phyloP scores from a whole-genome alignment of 1,140 invertebrate species.

The Procambarus virginalis region DNA sequence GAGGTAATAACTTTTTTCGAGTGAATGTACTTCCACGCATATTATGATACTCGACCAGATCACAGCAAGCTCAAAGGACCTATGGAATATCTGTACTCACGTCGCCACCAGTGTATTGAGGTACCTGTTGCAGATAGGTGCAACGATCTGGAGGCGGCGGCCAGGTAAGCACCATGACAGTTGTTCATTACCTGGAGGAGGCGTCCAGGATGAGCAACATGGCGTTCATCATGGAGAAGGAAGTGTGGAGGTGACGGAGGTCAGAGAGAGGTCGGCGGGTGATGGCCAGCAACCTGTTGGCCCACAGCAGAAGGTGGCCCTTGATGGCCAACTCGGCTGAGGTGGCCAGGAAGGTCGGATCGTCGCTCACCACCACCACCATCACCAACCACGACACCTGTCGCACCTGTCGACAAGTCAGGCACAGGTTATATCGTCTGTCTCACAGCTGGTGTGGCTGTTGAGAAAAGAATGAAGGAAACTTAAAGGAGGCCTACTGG shows the following conservation, averaged over 20 bases:
- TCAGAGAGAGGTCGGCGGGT: background rate
- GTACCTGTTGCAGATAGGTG: no score
- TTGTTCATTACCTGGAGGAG: background rate
- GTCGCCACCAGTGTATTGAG: no score
- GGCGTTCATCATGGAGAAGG: constrained; percentile 38
- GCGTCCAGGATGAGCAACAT: constrained; percentile 11
- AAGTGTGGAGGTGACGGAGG: background rate
- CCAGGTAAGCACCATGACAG: no score
- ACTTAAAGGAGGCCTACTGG: no score
- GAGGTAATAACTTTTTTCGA: no score
- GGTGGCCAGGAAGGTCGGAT: background rate
- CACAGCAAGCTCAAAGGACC: no score
- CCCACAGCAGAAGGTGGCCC: constrained; percentile 9
- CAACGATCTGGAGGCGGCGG: no score
- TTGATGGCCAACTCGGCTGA: constrained; percentile 24
- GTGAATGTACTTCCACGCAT: no score
- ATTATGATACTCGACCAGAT: no score
- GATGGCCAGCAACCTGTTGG: constrained; percentile 17
- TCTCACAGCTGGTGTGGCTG: background rate
- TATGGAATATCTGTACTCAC: no score
- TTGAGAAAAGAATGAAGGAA: no score
- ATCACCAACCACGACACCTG: background rate
- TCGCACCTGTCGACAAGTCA: background rate
- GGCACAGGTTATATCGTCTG: background rate
- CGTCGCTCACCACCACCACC: constrained; percentile 26